Evolutionary conservation across 2,113 vertebrate genomes (phyloP).

Genomic region (Podilymbus podiceps): DNA sequence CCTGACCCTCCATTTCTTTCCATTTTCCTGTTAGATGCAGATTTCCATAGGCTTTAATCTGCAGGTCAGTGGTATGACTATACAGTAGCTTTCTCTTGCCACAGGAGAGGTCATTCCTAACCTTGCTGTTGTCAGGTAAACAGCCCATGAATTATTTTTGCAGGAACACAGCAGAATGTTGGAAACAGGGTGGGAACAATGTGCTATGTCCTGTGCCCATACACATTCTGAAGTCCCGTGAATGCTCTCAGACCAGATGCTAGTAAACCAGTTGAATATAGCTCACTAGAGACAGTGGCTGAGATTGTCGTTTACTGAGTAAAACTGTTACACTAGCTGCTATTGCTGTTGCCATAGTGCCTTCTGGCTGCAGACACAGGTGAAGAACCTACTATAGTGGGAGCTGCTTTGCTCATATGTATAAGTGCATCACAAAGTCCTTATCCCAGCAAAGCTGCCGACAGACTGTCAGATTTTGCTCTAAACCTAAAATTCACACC

Average conservation of each 20-base stretch:
- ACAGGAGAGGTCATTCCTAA: background rate
- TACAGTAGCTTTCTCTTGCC: background rate
- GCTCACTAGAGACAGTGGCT: background rate
- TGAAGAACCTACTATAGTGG: background rate
- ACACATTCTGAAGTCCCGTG: background rate
- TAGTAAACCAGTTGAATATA: background rate
- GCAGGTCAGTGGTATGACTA: background rate
- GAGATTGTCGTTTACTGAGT: background rate
- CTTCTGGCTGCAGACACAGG: background rate
- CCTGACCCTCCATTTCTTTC: background rate
- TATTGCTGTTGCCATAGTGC: background rate
- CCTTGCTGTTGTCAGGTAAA: background rate
- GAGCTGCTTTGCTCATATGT: background rate
- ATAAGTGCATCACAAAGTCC: background rate
- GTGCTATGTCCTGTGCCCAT: background rate
- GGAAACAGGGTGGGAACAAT: background rate
- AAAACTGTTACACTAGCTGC: background rate
- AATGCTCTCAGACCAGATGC: background rate
- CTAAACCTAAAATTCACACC: background rate
- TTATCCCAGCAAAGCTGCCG: background rate
- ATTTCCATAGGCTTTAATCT: background rate
- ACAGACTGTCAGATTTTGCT: background rate
- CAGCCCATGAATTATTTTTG: background rate
- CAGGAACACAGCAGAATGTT: background rate
- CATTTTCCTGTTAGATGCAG: background rate